These are phyloP conservation scores for Diorhabda elongata DNA, from an alignment of 1,140 invertebrate genomes.

Conservation along the genomic window DNA sequence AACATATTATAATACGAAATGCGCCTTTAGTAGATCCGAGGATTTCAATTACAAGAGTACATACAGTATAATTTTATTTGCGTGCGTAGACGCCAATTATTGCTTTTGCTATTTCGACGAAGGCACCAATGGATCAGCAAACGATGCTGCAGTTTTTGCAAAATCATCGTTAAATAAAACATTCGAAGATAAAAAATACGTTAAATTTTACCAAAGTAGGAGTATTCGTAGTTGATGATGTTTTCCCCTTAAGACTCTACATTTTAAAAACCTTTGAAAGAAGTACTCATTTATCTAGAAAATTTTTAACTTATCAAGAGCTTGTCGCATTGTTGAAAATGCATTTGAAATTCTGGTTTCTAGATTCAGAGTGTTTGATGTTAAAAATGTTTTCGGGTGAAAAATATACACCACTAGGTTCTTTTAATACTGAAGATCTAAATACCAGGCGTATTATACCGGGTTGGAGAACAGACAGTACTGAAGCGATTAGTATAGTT, in stretches of 20 bases:
- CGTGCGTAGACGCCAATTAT: constrained; percentile 43
- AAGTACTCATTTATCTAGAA: constrained; percentile 8
- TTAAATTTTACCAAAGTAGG: constrained; percentile 28
- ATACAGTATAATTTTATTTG: constrained; percentile 32
- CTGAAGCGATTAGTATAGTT: constrained; percentile 11
- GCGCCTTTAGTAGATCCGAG: not conserved
- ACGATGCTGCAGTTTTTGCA: constrained; percentile 27
- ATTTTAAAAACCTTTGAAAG: not conserved
- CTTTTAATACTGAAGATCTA: too few relatives aligned
- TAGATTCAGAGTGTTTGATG: too few relatives aligned
- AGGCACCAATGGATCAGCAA: constrained; percentile 28
- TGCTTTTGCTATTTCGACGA: constrained; percentile 43
- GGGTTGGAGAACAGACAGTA: constrained; percentile 16
- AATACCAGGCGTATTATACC: constrained; percentile 8
- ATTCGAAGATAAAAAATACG: constrained; percentile 20
- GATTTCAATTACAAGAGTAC: not conserved
- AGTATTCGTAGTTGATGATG: constrained; percentile 33
- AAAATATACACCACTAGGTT: not conserved
- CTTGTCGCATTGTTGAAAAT: too few relatives aligned
- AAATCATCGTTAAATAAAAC: constrained; percentile 32
- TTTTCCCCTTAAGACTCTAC: not conserved
- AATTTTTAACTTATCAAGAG: constrained; percentile 21
- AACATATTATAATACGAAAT: not conserved
- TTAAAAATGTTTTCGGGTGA: too few relatives aligned
- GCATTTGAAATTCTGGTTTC: too few relatives aligned